Base-by-base conservation (phyloP, 2,113 vertebrate genomes). In the Tyrannus savana region DNA sequence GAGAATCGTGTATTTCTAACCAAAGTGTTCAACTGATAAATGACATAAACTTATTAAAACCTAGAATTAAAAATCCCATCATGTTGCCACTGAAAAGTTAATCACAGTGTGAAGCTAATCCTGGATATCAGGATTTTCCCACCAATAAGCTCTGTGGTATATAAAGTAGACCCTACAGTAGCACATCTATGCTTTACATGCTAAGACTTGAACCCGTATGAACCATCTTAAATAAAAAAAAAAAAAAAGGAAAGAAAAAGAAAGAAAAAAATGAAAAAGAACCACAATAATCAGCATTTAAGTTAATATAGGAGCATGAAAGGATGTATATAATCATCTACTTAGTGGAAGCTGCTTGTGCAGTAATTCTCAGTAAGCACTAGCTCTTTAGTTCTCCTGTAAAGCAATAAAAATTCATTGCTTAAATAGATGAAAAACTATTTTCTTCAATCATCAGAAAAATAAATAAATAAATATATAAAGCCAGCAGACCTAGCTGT, bases 41-140 rank as follows among this genome's bases (percentile, higher is more conserved):
- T 96, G 69, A 87, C 84, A 93, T 89, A 95, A 95, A 94, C 73
- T 90, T 93, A 88, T 96, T 96, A 96, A 96, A 94, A 80, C n/a
- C 28, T 69, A 47, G 89, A 95, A 85, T 95, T 95, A 95, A 95
- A 94, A 92, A 76, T 55, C 69, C 31, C 58, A 86, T 95, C 83
- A 91, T 84, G 50, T 88, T 93, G 60, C 68, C 59, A 73, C 60
- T 92, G 75, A 90, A 93, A 97, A 96, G 78, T 95, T 97, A 96
- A 97, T 97, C 96, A 58, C 76, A 91, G 49, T 89, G 25, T 83
- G 64, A 95, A 96, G 85, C 14, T 96, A 95, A 96, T 96, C 93
- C 96, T 80, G 68, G 69, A 90, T 96, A 96, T 96, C 68, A 95
- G 94, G 95, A 97, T 93, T 95, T 96, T 90, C 52, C 46, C 30